Conservation (phyloP, 2,113 vertebrate genomes). For the Scomber colias region DNA sequence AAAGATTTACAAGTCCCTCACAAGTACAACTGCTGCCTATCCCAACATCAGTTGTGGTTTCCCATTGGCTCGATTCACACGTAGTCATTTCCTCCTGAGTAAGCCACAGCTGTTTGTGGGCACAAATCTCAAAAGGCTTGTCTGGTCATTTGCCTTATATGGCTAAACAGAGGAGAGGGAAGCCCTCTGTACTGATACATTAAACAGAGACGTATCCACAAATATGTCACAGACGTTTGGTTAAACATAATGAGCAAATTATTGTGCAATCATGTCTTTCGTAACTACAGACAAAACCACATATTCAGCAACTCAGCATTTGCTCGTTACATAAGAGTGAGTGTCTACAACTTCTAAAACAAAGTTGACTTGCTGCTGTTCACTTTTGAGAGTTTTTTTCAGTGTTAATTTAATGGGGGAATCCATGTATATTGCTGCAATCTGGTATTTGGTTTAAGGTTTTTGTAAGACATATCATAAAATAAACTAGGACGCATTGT, state of each 20-base stretch:
- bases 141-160: conserved; percentile 42
- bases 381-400: neutral
- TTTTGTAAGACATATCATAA: neutral
- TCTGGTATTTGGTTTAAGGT: neutral
- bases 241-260: neutral
- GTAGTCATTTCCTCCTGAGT: conserved; percentile 45
- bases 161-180: conserved; percentile 11
- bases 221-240: neutral
- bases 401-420: neutral
- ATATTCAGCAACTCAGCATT: neutral
- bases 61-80: too few species aligned
- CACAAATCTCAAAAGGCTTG: conserved; percentile 34
- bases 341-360: neutral
- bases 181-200: neutral
- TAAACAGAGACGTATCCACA: neutral
- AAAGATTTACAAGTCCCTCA: conserved; percentile 2
- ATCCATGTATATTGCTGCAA: neutral
- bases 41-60: conserved; percentile 16
- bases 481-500: conserved; percentile 5
- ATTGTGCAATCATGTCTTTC: neutral
- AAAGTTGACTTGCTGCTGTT: neutral
- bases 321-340: conserved; percentile 8
- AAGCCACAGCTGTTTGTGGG: conserved; percentile 51
- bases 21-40: neutral
- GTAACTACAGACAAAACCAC: conserved; percentile 4